Evolutionary conservation across 2,113 vertebrate species (phyloP).

Genomic region (Stictonetta naevosa): DNA sequence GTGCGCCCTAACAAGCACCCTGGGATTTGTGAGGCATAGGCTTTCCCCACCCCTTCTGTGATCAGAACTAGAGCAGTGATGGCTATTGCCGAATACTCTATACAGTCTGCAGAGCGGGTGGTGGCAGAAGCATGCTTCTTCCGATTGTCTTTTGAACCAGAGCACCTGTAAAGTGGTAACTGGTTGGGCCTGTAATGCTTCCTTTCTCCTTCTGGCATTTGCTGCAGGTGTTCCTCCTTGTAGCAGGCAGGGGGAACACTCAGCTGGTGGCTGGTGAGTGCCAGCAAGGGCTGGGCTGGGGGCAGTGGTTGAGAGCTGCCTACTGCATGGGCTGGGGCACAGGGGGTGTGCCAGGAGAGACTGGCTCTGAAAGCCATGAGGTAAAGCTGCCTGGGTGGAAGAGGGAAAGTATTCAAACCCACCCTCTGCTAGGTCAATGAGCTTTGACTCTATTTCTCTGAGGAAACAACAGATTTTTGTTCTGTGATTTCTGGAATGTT

Average conservation of each 20-base stretch:
- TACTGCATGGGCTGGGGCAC: background rate
- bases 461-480: background rate
- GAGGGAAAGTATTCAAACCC: background rate
- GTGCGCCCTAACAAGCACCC: background rate
- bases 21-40: background rate
- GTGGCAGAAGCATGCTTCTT: background rate
- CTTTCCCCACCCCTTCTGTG: background rate
- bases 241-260: background rate
- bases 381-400: background rate
- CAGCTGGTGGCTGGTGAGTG: background rate
- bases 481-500: background rate
- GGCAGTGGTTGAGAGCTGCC: background rate
- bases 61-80: background rate
- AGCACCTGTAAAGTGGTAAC: background rate
- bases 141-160: background rate
- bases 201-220: background rate
- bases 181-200: background rate
- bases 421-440: background rate
- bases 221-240: background rate
- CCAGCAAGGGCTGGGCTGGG: background rate
- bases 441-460: background rate
- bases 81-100: background rate
- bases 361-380: background rate
- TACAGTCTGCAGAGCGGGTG: background rate
- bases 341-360: too few relatives aligned